Evolutionary conservation across 2,888 invertebrate genomes (phyloP).

Genomic region (Hipparchia semele): DNA sequence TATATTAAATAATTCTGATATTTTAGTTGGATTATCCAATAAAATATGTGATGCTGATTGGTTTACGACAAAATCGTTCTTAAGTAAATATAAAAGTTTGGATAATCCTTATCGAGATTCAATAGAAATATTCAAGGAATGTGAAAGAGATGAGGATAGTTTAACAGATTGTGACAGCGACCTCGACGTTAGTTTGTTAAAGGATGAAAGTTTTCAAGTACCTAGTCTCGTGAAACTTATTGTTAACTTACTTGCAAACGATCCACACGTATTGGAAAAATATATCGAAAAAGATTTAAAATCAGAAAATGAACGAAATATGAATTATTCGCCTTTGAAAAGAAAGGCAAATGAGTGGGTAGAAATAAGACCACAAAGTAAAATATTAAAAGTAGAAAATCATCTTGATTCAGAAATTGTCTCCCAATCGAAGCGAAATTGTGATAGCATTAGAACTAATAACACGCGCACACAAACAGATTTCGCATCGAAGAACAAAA

Average conservation of each 20-base stretch:
- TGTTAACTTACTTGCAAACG: slow-evolving; percentile 30
- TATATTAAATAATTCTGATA: not conserved
- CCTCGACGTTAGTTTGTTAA: slow-evolving; percentile 28
- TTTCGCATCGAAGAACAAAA: not conserved
- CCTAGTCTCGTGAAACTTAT: slow-evolving; percentile 38
- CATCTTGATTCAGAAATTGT: not conserved
- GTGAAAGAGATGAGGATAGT: slow-evolving; percentile 21
- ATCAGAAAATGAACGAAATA: slow-evolving; percentile 12
- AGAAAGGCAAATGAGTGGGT: slow-evolving; percentile 4
- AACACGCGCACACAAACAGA: not conserved
- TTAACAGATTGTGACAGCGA: slow-evolving; percentile 43
- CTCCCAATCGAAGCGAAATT: not conserved
- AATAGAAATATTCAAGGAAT: not conserved
- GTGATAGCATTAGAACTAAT: not conserved
- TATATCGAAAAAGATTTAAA: slow-evolving; percentile 7
- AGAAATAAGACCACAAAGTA: not conserved
- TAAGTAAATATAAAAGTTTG: slow-evolving; percentile 19
- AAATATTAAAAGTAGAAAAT: slow-evolving; percentile 29
- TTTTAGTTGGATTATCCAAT: not conserved
- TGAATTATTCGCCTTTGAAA: slow-evolving; percentile 18
- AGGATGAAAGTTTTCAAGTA: slow-evolving; percentile 21
- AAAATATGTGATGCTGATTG: slow-evolving; percentile 44
- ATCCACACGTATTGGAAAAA: slow-evolving; percentile 27
- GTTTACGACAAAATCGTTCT: slow-evolving; percentile 41
- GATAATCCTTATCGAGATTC: not conserved